A percentile compares a stretch with the other conserved stretches of the same genome.
Evolutionary conservation across 2,888 invertebrate genomes (phyloP).

Genomic region (Reticulitermes lucifugus): DNA sequence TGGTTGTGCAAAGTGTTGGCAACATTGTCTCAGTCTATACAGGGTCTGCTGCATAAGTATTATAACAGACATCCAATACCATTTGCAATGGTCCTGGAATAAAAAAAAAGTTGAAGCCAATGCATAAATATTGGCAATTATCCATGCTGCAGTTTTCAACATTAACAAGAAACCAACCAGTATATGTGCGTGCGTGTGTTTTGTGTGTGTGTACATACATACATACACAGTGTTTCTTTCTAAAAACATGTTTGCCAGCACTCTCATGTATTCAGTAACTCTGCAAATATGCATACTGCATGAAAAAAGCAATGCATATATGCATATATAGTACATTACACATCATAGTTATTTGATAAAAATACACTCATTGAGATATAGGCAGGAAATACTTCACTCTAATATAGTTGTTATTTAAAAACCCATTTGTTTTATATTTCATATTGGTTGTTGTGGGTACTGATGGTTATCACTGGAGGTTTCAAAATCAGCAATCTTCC

Average conservation of each 20-base stretch:
- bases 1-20: neutral
- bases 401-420: constrained; percentile 4
- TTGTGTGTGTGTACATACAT: too few relatives aligned
- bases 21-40: constrained; percentile 19
- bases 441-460: constrained; percentile 46
- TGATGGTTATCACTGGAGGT: neutral
- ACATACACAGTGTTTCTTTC: too few relatives aligned
- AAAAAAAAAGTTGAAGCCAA: constrained; percentile 6
- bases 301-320: neutral
- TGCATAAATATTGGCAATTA: constrained; percentile 34
- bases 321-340: constrained; percentile 29
- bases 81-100: neutral
- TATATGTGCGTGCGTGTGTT: neutral
- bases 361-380: constrained; percentile 38
- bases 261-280: too few relatives aligned
- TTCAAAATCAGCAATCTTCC: constrained; percentile 4
- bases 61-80: neutral
- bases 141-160: constrained; percentile 31
- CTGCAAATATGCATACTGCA: too few relatives aligned
- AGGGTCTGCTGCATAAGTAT: neutral
- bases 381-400: constrained; percentile 32
- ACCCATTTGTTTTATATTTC: neutral
- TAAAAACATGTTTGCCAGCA: too few relatives aligned
- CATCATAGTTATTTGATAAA: constrained; percentile 35
- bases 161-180: constrained; percentile 31